phyloP scores from a whole-genome alignment of 2,113 vertebrate genomes.

The Leucosticte australis region DNA sequence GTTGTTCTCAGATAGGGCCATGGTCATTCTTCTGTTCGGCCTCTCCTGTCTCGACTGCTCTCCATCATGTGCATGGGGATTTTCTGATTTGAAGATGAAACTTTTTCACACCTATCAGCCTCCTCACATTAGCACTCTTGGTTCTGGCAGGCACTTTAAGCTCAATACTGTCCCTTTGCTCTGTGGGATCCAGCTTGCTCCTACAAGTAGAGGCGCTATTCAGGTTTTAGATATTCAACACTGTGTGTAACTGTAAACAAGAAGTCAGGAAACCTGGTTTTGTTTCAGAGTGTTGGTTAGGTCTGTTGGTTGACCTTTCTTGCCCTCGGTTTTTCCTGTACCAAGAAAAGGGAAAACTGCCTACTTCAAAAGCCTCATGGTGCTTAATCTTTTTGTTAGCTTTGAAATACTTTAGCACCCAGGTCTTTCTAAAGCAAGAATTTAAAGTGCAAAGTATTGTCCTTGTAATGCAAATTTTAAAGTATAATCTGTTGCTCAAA shows the following conservation, averaged over 20 bases:
- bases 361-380: neutral
- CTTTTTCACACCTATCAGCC: neutral
- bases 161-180: neutral
- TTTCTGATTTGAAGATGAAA: neutral
- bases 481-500: neutral
- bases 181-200: neutral
- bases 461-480: neutral
- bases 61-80: neutral
- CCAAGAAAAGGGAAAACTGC: neutral
- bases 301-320: neutral
- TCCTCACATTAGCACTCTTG: neutral
- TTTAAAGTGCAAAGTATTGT: neutral
- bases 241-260: neutral
- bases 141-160: neutral
- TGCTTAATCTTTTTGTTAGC: neutral
- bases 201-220: neutral
- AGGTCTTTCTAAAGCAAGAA: neutral
- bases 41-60: neutral
- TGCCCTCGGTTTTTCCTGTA: neutral
- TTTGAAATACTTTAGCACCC: neutral
- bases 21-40: neutral
- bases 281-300: neutral
- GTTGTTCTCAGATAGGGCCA: neutral
- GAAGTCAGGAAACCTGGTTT: neutral
- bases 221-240: neutral